Evolutionary conservation across 2,113 vertebrate genomes (phyloP).

Genomic region (Thinocorus orbignyianus): DNA sequence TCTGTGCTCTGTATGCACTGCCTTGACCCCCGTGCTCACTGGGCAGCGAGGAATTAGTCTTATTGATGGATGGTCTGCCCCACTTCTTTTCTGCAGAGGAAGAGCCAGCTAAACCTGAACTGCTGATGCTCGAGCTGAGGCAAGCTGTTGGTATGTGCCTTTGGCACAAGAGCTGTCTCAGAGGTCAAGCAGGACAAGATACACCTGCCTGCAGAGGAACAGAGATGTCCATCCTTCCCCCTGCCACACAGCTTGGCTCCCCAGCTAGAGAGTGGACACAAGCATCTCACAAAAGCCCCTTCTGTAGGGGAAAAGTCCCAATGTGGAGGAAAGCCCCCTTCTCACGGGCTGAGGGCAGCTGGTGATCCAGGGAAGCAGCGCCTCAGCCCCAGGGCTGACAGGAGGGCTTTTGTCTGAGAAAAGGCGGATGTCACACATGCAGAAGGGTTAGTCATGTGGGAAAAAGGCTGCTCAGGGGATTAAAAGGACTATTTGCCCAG

Average conservation of each 20-base stretch:
- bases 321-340: fast-evolving
- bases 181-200: not conserved
- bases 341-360: not conserved
- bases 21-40: not conserved
- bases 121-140: not conserved
- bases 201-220: not conserved
- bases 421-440: not conserved
- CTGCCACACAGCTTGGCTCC: not conserved
- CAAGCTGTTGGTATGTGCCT: fast-evolving
- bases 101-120: not conserved
- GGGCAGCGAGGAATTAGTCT: fast-evolving
- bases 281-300: not conserved
- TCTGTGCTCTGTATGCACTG: not conserved
- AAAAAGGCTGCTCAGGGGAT: slow-evolving; percentile 9
- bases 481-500: slow-evolving; percentile 1
- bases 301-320: not conserved
- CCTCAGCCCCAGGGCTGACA: not conserved
- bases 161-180: not conserved
- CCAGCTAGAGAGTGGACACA: fast-evolving
- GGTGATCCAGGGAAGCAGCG: not conserved
- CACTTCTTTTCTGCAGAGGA: not conserved
- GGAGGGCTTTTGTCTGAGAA: not conserved
- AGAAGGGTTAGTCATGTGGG: slow-evolving; percentile 55
- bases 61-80: not conserved
- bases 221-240: fast-evolving